A percentile compares a stretch with the other conserved stretches of the same genome.
Conservation (phyloP, 2,888 invertebrate species). For the Cistogaster globosa region DNA sequence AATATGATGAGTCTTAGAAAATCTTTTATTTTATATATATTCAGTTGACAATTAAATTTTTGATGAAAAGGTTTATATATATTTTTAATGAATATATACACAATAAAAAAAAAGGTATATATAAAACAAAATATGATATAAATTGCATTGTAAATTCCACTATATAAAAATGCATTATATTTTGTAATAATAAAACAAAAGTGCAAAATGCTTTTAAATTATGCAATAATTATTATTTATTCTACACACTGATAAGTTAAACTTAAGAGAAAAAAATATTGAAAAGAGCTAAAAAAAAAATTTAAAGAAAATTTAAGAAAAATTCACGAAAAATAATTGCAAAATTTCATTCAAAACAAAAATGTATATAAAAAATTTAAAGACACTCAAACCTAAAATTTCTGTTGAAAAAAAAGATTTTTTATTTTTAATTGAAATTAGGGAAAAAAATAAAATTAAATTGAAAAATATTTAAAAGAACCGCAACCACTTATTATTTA, state of each 20-base stretch:
- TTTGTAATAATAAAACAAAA: constrained; percentile 40
- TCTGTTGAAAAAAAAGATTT: constrained; percentile 51
- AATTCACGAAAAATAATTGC: constrained; percentile 80
- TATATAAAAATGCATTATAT: constrained; percentile 55
- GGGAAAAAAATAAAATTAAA: constrained; percentile 27
- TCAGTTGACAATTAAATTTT: constrained; percentile 23
- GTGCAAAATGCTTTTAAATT: constrained; percentile 62
- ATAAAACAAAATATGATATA: constrained; percentile 12
- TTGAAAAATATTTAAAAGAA: constrained; percentile 77
- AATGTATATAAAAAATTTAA: constrained; percentile 10
- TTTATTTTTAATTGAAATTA: constrained; percentile 34
- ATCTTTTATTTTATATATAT: neutral
- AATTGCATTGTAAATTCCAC: constrained; percentile 34
- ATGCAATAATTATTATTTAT: constrained; percentile 68
- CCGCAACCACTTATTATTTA: constrained; percentile 83
- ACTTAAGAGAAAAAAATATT: constrained; percentile 52
- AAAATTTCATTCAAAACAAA: constrained; percentile 56
- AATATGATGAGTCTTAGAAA: constrained; percentile 28
- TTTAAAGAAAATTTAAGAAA: constrained; percentile 65
- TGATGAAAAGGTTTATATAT: constrained; percentile 27
- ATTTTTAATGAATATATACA: constrained; percentile 46
- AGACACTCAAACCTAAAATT: constrained; percentile 71
- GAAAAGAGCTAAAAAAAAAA: constrained; percentile 32
- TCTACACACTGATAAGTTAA: constrained; percentile 50
- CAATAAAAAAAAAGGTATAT: neutral